Percentiles rank a stretch among this genome's conserved stretches.
phyloP scores from a whole-genome alignment of 2,888 invertebrate genomes.

The Nomada goodeniana region DNA sequence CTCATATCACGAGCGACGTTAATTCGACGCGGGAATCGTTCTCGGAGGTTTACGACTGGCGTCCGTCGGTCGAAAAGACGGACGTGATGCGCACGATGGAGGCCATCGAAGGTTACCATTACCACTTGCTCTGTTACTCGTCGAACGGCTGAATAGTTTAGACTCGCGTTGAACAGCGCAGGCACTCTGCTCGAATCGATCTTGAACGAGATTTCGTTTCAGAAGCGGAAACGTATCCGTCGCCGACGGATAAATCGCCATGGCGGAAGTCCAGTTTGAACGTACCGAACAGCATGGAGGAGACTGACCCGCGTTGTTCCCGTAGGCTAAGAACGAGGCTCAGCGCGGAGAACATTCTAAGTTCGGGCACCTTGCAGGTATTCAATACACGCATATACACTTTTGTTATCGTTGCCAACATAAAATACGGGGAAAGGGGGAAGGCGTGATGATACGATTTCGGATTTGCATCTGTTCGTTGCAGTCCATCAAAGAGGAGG shows the following conservation, averaged over 20 bases:
- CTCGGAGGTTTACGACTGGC: conserved; percentile 91
- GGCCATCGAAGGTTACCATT: conserved; percentile 90
- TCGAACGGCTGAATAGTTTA: background rate
- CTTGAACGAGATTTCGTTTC: conserved; percentile 59
- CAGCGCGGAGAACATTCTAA: conserved; percentile 81
- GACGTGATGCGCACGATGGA: conserved; percentile 94
- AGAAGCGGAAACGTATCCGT: conserved; percentile 89
- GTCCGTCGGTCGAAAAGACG: conserved; percentile 92
- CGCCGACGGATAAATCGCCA: conserved; percentile 90
- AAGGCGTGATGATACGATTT: background rate
- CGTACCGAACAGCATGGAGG: conserved; percentile 87
- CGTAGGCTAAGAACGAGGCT: conserved; percentile 84
- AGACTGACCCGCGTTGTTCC: conserved; percentile 87
- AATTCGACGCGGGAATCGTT: conserved; percentile 86
- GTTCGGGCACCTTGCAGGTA: conserved; percentile 83
- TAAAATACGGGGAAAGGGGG: too few relatives aligned
- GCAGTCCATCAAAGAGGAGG: conserved; percentile 82
- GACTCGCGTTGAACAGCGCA: background rate
- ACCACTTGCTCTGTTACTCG: too few relatives aligned
- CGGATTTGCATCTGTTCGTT: background rate
- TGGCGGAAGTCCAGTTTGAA: conserved; percentile 91
- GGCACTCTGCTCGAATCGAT: background rate
- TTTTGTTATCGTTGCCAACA: too few relatives aligned
- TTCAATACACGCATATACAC: conserved; percentile 15
- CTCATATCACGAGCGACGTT: conserved; percentile 91